Conservation (phyloP, 2,797 vertebrate genomes). For the Lagocephalus sceleratus region DNA sequence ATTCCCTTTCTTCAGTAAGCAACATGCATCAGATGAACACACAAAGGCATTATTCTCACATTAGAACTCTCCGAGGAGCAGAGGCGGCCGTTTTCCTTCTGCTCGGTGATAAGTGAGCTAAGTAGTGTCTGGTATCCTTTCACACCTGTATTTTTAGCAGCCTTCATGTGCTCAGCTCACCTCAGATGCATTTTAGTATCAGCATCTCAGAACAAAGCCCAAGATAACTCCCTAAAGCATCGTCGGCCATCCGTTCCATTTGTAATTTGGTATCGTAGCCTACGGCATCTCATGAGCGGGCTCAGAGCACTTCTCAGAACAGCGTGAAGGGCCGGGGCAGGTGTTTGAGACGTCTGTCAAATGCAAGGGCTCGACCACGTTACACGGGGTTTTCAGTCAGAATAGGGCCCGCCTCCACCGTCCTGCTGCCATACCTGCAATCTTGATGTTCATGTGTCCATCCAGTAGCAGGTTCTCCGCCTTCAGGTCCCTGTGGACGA, state of each 20-base stretch:
- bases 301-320: conserved; percentile 41
- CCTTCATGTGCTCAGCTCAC: conserved; percentile 28
- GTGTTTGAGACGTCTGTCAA: no score
- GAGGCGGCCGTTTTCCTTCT: conserved; percentile 10
- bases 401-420: background rate
- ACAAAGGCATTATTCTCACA: conserved; percentile 5
- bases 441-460: conserved; percentile 98
- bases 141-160: conserved; percentile 44
- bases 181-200: conserved; percentile 31
- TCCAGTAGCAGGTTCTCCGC: conserved; percentile 96
- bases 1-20: background rate
- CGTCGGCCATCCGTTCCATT: background rate
- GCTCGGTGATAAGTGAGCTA: background rate
- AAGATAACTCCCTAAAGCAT: conserved; percentile 21
- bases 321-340: conserved; percentile 30
- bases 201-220: conserved; percentile 27
- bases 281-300: conserved; percentile 20
- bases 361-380: no score
- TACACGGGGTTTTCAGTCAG: conserved; percentile 20
- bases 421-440: conserved; percentile 82
- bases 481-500: conserved; percentile 96
- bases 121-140: conserved; percentile 20
- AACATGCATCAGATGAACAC: conserved; percentile 2
- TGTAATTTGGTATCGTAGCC: background rate
- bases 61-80: background rate